A percentile compares a stretch with the other conserved stretches of the same genome.
These are phyloP conservation scores for Podarcis cretensis DNA, from an alignment of 2,113 vertebrate species.

Conservation along the genomic window DNA sequence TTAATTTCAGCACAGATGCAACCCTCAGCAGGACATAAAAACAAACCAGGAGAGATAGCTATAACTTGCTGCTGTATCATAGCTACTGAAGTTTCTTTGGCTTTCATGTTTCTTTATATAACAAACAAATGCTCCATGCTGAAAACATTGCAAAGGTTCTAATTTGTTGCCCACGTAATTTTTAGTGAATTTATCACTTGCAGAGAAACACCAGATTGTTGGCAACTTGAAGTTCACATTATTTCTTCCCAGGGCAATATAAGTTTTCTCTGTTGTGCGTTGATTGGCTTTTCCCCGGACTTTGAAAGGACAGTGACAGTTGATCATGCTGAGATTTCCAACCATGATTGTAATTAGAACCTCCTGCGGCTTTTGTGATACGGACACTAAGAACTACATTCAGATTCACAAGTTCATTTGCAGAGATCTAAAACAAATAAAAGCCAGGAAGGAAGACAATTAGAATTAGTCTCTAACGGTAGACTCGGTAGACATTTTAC, in stretches of 20 bases:
- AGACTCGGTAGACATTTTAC: background rate
- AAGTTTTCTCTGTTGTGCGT: conserved; percentile 7
- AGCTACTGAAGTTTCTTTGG: conserved; percentile 71
- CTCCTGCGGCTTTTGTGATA: rapidly evolving
- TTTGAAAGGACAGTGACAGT: conserved; percentile 30
- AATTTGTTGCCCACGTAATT: conserved; percentile 63
- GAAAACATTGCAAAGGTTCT: conserved; percentile 57
- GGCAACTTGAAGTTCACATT: conserved; percentile 32
- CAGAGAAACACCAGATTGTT: conserved; percentile 30
- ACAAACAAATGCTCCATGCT: conserved; percentile 69
- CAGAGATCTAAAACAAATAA: background rate
- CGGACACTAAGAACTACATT: background rate
- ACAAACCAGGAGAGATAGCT: conserved; percentile 75
- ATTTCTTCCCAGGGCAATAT: background rate
- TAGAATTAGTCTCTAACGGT: background rate
- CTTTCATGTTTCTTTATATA: conserved; percentile 57
- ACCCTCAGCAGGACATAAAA: conserved; percentile 80
- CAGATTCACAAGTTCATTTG: background rate
- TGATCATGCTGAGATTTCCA: conserved; percentile 37
- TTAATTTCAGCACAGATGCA: conserved; percentile 84
- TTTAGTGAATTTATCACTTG: conserved; percentile 41
- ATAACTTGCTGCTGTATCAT: conserved; percentile 77
- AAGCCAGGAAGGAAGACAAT: conserved; percentile 1
- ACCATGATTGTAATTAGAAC: conserved; percentile 14
- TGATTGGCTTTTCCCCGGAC: conserved; percentile 38